phyloP scores from a whole-genome alignment of 2,797 vertebrate species.

The Brotula barbata region DNA sequence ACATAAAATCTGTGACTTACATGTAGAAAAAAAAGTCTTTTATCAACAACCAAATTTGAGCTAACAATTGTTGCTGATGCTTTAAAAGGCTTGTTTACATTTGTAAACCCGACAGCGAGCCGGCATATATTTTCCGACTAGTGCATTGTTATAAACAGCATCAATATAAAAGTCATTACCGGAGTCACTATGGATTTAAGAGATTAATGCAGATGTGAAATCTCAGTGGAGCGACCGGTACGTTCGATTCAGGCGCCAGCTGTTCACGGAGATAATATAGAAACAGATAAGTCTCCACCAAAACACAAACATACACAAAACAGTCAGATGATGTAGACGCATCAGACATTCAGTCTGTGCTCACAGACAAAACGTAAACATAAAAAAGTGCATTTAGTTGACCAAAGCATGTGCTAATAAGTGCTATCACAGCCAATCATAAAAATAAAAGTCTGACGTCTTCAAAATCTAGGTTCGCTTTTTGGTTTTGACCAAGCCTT shows the following conservation, averaged over 20 bases:
- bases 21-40: no score
- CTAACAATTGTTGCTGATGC: no score
- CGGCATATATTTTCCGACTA: no score
- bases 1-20: no score
- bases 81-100: no score
- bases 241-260: constrained; percentile 64
- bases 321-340: no score
- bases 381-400: constrained; percentile 26
- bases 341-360: no score
- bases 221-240: constrained; percentile 72
- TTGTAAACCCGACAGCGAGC: no score
- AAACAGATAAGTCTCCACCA: constrained; percentile 35
- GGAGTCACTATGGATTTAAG: constrained; percentile 48
- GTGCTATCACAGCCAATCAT: background rate
- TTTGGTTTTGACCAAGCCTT: constrained; percentile 99
- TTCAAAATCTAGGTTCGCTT: constrained; percentile 70
- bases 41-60: no score
- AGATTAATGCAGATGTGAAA: constrained; percentile 78
- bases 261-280: constrained; percentile 56
- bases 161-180: constrained; percentile 61
- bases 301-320: constrained; percentile 28
- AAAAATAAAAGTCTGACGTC: background rate
- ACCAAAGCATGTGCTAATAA: constrained; percentile 6
- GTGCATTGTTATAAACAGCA: no score
- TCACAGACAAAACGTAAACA: constrained; percentile 18